phyloP scores from a whole-genome alignment of 2,113 vertebrate genomes.

The Cavia aperea region DNA sequence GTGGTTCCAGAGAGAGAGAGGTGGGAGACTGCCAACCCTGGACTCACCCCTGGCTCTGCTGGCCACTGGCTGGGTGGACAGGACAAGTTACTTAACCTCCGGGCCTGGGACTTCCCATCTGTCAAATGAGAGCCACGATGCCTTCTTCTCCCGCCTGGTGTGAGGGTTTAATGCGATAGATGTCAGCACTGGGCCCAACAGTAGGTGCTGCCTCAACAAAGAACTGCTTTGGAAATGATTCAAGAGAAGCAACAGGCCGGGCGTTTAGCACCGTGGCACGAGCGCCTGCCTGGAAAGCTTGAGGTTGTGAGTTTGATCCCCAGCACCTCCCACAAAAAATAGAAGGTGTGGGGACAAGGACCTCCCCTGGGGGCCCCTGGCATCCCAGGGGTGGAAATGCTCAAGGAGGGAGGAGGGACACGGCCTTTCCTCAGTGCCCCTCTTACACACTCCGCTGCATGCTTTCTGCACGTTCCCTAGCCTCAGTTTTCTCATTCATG shows the following conservation, averaged over 20 bases:
- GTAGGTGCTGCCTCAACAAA: not conserved
- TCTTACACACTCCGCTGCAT: not conserved
- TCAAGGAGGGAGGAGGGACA: not conserved
- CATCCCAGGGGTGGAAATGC: not conserved
- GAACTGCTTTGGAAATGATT: not conserved
- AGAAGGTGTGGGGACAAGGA: not conserved
- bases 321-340: no score
- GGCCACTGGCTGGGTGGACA: not conserved
- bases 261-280: no score
- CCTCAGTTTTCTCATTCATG: not conserved
- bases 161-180: not conserved
- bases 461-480: conserved; percentile 33
- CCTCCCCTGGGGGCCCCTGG: not conserved
- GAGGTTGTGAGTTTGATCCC: no score
- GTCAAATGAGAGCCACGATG: not conserved
- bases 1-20: not conserved
- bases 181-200: not conserved
- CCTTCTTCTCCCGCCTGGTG: not conserved
- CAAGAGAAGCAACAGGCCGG: no score
- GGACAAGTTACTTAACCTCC: conserved; percentile 5
- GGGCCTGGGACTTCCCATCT: not conserved
- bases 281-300: no score
- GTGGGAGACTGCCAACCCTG: not conserved
- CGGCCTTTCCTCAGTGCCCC: not conserved
- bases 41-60: not conserved